Evolutionary conservation across 1,140 invertebrate genomes (phyloP), one percentile per base, ranked within the genome.

Genomic region (Zelostemma sp.): DNA sequence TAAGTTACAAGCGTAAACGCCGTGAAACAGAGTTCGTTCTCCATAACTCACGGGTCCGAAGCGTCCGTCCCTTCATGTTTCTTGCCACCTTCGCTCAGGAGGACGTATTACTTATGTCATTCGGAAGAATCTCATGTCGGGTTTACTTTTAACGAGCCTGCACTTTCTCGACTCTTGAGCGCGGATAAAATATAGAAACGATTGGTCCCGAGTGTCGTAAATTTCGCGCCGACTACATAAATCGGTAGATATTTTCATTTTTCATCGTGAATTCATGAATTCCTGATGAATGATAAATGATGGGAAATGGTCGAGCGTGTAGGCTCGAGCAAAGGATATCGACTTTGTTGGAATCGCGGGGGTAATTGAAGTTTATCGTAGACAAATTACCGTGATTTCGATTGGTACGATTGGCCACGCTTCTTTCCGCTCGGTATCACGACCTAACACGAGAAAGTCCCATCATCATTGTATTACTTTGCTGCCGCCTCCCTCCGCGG

Each of bases 371-470:
- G 71, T 73, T 73, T 70, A 57, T 64, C 35, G 61, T 12, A 40
- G 14, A 12, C 64, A 43, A 68, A 69, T 35, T 35, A 59, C 47
- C 47, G 57, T 45, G 49, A 66, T 63, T 72, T 15, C 65, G 62
- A 59, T 64, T 72, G 51, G 61, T 66, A 57, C 74, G 33, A 55
- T 53, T 46, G 73, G 68, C 46, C 19, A 68, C 68, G 72, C 69
- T 77, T 63, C 59, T 73, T 75, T 49, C 43, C 54, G 47, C 60
- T 64, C 54, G 51, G 54, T 69, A 75, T 78, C 74, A 80, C 73
- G 79, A 78, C 70, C 73, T 73, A 72, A 72, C 80, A 78, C 77
- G 78, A 78, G 72, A 83, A 79, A 80, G 72, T 73, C 73, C 63
- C 76, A 77, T 81, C 75, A 19, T 28, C 25, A 74, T 63, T 61